A percentile compares a stretch with the other conserved stretches of the same genome.
phyloP scores from a whole-genome alignment of 2,113 vertebrate species.

The Carassius carassius region DNA sequence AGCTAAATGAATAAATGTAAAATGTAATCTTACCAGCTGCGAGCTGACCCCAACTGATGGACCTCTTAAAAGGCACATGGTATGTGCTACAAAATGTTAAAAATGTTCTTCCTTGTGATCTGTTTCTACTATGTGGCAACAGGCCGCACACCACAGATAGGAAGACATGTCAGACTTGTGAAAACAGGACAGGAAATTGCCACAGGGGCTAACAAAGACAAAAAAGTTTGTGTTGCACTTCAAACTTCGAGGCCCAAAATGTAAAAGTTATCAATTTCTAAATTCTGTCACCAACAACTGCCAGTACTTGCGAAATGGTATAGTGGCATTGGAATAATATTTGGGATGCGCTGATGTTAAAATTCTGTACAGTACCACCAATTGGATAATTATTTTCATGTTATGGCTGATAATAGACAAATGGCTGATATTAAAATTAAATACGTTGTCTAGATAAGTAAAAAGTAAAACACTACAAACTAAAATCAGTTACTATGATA shows the following conservation, averaged over 20 bases:
- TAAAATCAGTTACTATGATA: no score
- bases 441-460: background rate
- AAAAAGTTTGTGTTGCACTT: constrained; percentile 14
- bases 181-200: constrained; percentile 79
- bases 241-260: constrained; percentile 5
- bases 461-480: background rate
- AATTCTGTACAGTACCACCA: background rate
- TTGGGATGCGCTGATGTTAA: background rate
- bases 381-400: background rate
- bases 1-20: no score
- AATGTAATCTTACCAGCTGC: constrained; percentile 46
- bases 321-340: background rate
- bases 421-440: background rate
- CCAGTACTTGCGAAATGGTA: constrained; percentile 5
- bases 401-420: background rate
- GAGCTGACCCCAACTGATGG: constrained; percentile 15
- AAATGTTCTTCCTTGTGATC: constrained; percentile 48
- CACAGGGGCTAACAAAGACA: constrained; percentile 60
- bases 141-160: constrained; percentile 69
- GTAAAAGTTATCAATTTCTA: background rate
- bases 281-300: background rate
- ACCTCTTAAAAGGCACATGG: constrained; percentile 1
- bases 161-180: constrained; percentile 69
- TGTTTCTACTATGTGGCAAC: constrained; percentile 70
- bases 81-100: constrained; percentile 41